These are phyloP conservation scores for Hydrozoanthus tunicans DNA, from an alignment of 64 coral and sea anemone species.

Conservation along the genomic window DNA sequence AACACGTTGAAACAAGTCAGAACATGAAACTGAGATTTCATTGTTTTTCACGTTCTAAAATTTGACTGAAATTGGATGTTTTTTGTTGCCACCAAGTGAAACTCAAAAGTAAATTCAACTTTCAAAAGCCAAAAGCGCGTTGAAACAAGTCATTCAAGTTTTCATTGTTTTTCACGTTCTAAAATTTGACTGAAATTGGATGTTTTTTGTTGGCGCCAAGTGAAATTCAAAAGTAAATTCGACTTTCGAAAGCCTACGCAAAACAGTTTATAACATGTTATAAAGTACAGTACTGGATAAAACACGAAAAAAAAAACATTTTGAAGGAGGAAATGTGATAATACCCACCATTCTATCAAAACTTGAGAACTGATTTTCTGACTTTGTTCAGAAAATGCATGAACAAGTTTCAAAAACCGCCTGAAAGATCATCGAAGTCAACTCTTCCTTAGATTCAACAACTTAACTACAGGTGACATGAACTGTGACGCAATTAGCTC, in stretches of 20 bases:
- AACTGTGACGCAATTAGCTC: no score
- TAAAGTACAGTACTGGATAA: no score
- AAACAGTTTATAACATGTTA: no score
- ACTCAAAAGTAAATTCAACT: background rate
- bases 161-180: background rate
- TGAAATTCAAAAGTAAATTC: background rate
- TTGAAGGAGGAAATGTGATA: background rate
- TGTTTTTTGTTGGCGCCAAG: background rate
- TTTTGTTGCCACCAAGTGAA: background rate
- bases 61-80: background rate
- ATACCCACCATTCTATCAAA: background rate
- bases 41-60: background rate
- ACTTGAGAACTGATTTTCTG: background rate
- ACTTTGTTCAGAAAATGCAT: no score
- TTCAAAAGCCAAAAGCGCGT: background rate
- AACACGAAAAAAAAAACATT: no score
- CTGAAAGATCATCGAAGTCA: background rate
- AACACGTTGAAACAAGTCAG: background rate
- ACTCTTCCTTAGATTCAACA: no score
- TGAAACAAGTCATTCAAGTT: constrained; percentile 4
- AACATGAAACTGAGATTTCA: background rate
- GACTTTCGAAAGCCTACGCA: background rate
- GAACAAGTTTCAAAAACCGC: no score
- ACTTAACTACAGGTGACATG: no score
- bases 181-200: background rate